A percentile compares a stretch with the other conserved stretches of the same genome.
These are phyloP conservation scores for Sebastes fasciatus DNA, from an alignment of 2,113 vertebrate genomes.

Conservation along the genomic window DNA sequence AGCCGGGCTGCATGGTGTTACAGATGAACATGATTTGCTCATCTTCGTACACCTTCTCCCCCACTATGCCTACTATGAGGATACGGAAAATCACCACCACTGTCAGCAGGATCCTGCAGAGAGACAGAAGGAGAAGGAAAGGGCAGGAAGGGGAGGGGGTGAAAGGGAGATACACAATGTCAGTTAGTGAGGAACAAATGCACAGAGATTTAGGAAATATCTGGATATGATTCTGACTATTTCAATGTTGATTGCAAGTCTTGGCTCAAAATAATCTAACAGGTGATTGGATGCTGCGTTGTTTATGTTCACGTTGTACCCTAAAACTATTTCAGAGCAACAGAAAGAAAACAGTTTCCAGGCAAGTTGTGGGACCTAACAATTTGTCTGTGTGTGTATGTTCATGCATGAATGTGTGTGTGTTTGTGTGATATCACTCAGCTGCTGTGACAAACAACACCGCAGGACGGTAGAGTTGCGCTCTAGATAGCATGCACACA, in stretches of 20 bases:
- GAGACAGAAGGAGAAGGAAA: slow-evolving; percentile 56
- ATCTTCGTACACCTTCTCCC: slow-evolving; percentile 93
- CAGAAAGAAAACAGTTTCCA: slow-evolving; percentile 3
- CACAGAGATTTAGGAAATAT: slow-evolving; percentile 4
- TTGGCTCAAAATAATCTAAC: slow-evolving; percentile 19
- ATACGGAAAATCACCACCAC: slow-evolving; percentile 95
- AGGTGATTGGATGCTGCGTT: slow-evolving; percentile 14
- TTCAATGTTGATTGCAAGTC: neutral
- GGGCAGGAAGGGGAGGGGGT: slow-evolving; percentile 35
- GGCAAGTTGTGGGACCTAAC: neutral
- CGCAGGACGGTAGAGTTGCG: slow-evolving; percentile 33
- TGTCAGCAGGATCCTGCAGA: slow-evolving; percentile 91
- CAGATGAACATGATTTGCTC: slow-evolving; percentile 94
- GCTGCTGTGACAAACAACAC: slow-evolving; percentile 43
- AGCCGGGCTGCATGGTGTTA: slow-evolving; percentile 92
- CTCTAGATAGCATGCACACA: slow-evolving; percentile 51
- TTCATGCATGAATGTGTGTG: neutral
- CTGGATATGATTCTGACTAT: neutral
- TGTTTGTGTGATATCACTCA: slow-evolving; percentile 22
- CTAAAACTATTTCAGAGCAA: slow-evolving; percentile 7
- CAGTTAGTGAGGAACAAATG: slow-evolving; percentile 56
- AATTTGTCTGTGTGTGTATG: neutral
- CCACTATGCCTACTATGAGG: slow-evolving; percentile 92
- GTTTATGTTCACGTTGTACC: neutral
- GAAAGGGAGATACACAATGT: slow-evolving; percentile 48